Evolutionary conservation across 2,888 invertebrate genomes (phyloP).

Genomic region (Ctena decussata): DNA sequence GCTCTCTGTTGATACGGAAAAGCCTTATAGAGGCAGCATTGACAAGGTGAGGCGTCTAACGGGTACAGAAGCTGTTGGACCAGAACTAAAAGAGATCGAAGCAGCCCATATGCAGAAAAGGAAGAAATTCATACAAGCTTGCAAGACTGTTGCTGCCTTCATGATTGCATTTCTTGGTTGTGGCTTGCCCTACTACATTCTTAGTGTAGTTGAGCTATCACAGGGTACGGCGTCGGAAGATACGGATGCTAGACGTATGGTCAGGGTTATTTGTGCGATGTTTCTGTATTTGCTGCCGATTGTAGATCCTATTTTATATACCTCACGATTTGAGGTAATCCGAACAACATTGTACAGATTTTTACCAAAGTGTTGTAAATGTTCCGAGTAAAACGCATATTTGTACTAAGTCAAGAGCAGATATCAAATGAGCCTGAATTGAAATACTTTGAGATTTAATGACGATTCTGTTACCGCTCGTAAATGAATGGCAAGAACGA

Average conservation of each 20-base stretch:
- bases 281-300: slow-evolving; percentile 36
- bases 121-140: slow-evolving; percentile 30
- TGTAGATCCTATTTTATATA: slow-evolving; percentile 50
- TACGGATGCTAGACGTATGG: slow-evolving; percentile 12
- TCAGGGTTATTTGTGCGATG: slow-evolving; percentile 25
- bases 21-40: not conserved
- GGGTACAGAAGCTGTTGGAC: not conserved
- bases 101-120: not conserved
- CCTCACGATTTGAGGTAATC: slow-evolving; percentile 35
- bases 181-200: slow-evolving; percentile 40
- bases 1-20: not conserved
- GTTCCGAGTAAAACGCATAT: too few relatives aligned
- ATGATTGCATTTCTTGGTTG: slow-evolving; percentile 44
- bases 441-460: too few relatives aligned
- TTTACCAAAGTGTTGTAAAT: not conserved
- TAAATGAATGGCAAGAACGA: too few relatives aligned
- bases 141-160: slow-evolving; percentile 42
- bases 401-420: too few relatives aligned
- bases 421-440: too few relatives aligned
- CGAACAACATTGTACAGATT: not conserved
- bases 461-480: too few relatives aligned
- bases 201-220: not conserved
- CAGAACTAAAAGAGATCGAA: not conserved
- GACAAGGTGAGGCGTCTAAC: not conserved
- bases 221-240: slow-evolving; percentile 23